A percentile compares a stretch with the other conserved stretches of the same genome.
phyloP scores from a whole-genome alignment of 1,140 invertebrate genomes.

The Orussus abietinus region DNA sequence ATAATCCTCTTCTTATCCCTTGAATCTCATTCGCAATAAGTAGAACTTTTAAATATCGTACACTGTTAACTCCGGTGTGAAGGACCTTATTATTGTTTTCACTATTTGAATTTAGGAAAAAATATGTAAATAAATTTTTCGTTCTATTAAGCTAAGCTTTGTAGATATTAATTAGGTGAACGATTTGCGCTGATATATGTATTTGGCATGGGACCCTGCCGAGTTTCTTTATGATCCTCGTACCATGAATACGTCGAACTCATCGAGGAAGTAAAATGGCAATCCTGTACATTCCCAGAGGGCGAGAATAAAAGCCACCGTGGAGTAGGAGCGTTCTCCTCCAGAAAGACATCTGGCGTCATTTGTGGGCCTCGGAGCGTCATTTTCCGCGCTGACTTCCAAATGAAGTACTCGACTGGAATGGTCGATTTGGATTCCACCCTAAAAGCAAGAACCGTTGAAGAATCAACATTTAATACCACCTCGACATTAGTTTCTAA shows the following conservation, averaged over 20 bases:
- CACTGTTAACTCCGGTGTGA: conserved; percentile 8
- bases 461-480: too few relatives aligned
- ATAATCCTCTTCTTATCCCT: conserved; percentile 5
- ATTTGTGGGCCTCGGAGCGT: conserved; percentile 28
- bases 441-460: conserved; percentile 52
- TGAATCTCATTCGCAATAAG: too few relatives aligned
- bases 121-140: conserved; percentile 2
- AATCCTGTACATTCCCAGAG: conserved; percentile 88
- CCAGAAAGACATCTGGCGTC: conserved; percentile 73
- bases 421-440: conserved; percentile 62
- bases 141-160: conserved; percentile 1
- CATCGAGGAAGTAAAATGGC: conserved; percentile 94
- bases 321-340: conserved; percentile 93
- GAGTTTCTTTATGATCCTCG: too few relatives aligned
- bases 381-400: conserved; percentile 56
- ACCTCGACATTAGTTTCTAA: too few relatives aligned
- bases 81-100: conserved; percentile 9
- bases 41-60: conserved; percentile 12
- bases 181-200: conserved; percentile 16
- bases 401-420: conserved; percentile 56
- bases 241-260: conserved; percentile 99
- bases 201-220: too few relatives aligned
- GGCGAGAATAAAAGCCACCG: conserved; percentile 88
- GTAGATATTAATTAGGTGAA: conserved; percentile 14
- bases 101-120: conserved; percentile 13